Percentiles rank a stretch among this genome's conserved stretches.
Evolutionary conservation across 2,888 invertebrate genomes (phyloP).

Genomic region (Lithodes maja): DNA sequence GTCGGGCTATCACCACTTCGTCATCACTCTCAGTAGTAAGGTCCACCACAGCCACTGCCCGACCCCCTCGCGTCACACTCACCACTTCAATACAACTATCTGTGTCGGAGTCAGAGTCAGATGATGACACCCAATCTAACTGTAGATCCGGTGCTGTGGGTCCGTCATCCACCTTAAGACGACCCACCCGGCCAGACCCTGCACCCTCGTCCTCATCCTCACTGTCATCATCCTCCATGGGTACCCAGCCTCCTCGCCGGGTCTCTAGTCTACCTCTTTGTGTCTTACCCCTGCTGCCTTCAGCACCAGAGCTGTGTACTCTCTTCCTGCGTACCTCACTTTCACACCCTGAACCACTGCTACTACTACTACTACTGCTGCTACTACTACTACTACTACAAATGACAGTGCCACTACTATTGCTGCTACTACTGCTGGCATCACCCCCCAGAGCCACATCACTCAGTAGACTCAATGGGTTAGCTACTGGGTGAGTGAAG

Average conservation of each 20-base stretch:
- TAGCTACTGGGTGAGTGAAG: conserved; percentile 35
- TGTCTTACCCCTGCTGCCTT: conserved; percentile 50
- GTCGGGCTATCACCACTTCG: conserved; percentile 41
- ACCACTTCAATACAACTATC: conserved; percentile 77
- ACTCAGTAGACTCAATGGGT: conserved; percentile 62
- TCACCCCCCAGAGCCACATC: conserved; percentile 68
- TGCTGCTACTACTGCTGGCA: conserved; percentile 42
- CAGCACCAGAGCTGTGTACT: conserved; percentile 48
- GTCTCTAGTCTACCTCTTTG: conserved; percentile 44
- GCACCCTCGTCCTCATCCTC: conserved; percentile 47
- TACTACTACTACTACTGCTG: conserved; percentile 48
- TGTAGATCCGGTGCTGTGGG: conserved; percentile 84
- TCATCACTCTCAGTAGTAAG: conserved; percentile 77
- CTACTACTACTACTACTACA: conserved; percentile 27
- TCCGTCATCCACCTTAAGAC: conserved; percentile 74
- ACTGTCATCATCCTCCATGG: conserved; percentile 29
- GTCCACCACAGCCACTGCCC: conserved; percentile 78
- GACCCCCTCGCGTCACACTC: conserved; percentile 72
- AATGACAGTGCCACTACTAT: conserved; percentile 14
- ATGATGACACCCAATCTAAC: conserved; percentile 81
- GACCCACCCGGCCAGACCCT: conserved; percentile 11
- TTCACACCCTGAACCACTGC: conserved; percentile 41
- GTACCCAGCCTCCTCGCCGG: conserved; percentile 31
- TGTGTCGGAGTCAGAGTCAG: conserved; percentile 74
- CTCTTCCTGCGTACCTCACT: conserved; percentile 41